These are phyloP conservation scores for Hirudo medicinalis DNA, from an alignment of 1,140 invertebrate genomes.

Conservation along the genomic window DNA sequence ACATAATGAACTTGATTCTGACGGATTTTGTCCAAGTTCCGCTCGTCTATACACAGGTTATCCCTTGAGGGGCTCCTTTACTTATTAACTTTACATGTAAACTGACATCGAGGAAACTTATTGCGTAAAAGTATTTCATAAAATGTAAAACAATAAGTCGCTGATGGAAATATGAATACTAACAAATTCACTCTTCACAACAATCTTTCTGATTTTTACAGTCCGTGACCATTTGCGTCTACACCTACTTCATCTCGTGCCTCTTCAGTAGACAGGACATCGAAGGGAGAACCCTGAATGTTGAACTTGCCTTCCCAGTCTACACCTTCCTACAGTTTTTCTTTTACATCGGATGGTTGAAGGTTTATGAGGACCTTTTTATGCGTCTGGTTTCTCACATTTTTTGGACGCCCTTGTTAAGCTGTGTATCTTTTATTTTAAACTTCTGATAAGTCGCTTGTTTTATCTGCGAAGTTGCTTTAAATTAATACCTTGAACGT, in stretches of 20 bases:
- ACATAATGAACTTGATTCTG: slow-evolving; percentile 60
- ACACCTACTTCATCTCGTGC: slow-evolving; percentile 70
- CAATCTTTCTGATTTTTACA: slow-evolving; percentile 32
- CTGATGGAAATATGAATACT: background rate
- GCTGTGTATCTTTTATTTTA: no score
- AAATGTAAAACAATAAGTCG: background rate
- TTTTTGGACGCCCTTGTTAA: no score
- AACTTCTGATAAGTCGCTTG: no score
- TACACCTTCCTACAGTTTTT: slow-evolving; percentile 57
- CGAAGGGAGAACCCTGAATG: slow-evolving; percentile 49
- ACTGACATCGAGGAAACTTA: background rate
- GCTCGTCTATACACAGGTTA: slow-evolving; percentile 90
- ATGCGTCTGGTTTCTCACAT: no score
- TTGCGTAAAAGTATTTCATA: background rate
- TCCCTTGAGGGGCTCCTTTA: background rate
- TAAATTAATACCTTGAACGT: no score
- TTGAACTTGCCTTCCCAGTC: slow-evolving; percentile 51
- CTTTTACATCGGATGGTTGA: slow-evolving; percentile 83
- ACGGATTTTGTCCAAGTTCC: slow-evolving; percentile 95
- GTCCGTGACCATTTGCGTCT: slow-evolving; percentile 79
- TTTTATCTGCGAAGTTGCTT: no score
- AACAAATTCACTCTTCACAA: background rate
- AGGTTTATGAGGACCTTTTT: slow-evolving; percentile 38
- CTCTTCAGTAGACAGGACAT: slow-evolving; percentile 70
- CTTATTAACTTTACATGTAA: background rate